Conservation (phyloP, 1,140 invertebrate species). For the Hestina assimilis region DNA sequence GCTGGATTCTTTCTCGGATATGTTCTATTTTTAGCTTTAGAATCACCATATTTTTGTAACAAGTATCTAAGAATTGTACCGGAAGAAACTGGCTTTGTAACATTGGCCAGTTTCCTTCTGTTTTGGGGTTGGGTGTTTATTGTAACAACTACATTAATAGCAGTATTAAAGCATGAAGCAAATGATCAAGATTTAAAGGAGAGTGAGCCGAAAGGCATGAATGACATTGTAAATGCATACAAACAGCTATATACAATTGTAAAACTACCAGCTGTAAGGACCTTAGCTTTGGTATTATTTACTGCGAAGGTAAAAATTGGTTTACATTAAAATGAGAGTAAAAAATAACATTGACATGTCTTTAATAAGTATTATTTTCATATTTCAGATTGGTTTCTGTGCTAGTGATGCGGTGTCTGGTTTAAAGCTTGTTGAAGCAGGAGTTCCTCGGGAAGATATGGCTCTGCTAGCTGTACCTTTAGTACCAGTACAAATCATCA, state of each 20-base stretch:
- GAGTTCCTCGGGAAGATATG: constrained; percentile 96
- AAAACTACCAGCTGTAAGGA: constrained; percentile 88
- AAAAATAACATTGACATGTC: background rate
- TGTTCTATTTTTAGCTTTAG: constrained; percentile 97
- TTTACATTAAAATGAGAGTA: no score
- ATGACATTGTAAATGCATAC: constrained; percentile 89
- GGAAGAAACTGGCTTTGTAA: constrained; percentile 87
- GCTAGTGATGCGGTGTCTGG: constrained; percentile 97
- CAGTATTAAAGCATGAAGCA: constrained; percentile 92
- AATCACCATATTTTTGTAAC: constrained; percentile 98
- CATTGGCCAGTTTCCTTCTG: constrained; percentile 94
- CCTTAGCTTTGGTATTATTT: constrained; percentile 88
- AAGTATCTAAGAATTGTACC: constrained; percentile 90
- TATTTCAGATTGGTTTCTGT: constrained; percentile 93
- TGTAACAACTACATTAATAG: constrained; percentile 92
- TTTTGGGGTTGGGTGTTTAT: constrained; percentile 98
- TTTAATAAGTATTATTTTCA: background rate
- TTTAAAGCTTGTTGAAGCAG: constrained; percentile 96
- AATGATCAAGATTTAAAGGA: constrained; percentile 57
- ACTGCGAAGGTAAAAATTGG: constrained; percentile 89
- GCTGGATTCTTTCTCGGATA: constrained; percentile 98
- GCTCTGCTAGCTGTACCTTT: constrained; percentile 95
- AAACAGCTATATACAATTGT: constrained; percentile 90
- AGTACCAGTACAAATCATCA: constrained; percentile 95
- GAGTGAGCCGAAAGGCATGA: constrained; percentile 52